These are phyloP conservation scores for Notolabrus celidotus DNA, from an alignment of 2,797 vertebrate genomes.

Conservation along the genomic window DNA sequence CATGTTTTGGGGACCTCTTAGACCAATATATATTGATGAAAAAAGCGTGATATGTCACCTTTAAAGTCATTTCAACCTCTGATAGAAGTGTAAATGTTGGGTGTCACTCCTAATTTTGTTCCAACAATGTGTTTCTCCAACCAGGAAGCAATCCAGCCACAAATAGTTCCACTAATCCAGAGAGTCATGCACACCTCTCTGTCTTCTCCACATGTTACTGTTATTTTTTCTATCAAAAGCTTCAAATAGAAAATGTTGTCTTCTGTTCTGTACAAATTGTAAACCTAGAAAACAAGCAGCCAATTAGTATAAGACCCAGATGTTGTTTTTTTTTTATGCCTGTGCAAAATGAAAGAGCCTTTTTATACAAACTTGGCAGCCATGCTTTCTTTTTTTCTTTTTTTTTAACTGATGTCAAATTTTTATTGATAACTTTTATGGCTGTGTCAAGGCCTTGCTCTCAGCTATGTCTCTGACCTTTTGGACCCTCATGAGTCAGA, in stretches of 20 bases:
- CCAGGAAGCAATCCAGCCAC: too few relatives aligned
- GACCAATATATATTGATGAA: too few relatives aligned
- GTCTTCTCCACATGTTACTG: neutral
- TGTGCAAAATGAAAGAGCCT: neutral
- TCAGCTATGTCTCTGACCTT: slow-evolving; percentile 59
- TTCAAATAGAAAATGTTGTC: neutral
- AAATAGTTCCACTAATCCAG: neutral
- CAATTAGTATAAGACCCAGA: neutral
- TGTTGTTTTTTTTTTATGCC: neutral
- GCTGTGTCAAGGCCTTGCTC: slow-evolving; percentile 40
- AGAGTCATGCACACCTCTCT: neutral
- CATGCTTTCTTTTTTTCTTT: neutral
- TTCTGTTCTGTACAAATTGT: neutral
- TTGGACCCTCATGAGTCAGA: slow-evolving; percentile 52
- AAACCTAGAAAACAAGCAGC: neutral
- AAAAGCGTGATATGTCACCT: too few relatives aligned
- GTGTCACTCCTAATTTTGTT: neutral
- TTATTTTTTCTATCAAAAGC: neutral
- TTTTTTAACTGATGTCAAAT: slow-evolving; percentile 36
- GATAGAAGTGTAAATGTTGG: neutral
- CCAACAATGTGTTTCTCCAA: neutral
- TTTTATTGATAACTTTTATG: slow-evolving; percentile 52
- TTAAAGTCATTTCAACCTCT: too few relatives aligned
- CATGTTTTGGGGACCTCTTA: too few relatives aligned
- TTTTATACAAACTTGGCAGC: slow-evolving; percentile 10